Conservation (phyloP, 2,888 invertebrate genomes). For the Drosophila longiperda region DNA sequence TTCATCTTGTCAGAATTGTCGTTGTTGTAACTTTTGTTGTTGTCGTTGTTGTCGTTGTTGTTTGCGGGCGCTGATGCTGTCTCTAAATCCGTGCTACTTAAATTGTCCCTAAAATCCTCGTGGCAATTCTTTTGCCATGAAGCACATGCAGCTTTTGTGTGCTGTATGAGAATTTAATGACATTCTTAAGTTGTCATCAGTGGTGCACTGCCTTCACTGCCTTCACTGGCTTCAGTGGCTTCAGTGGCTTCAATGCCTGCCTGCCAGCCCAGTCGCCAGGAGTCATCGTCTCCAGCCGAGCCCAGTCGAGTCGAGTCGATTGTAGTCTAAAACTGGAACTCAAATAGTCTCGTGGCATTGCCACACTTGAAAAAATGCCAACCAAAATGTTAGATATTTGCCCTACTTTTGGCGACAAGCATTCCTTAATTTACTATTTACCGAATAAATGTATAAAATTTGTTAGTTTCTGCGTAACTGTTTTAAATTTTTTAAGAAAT, state of each 20-base stretch:
- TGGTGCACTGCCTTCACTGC: conserved; percentile 60
- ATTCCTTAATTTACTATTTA: not conserved
- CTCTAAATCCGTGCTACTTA: conserved; percentile 81
- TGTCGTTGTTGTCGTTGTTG: conserved; percentile 34
- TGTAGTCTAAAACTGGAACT: conserved; percentile 32
- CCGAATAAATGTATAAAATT: not conserved
- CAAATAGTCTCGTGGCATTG: conserved; percentile 38
- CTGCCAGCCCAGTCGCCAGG: conserved; percentile 50
- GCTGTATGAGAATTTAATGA: conserved; percentile 82
- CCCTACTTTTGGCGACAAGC: not conserved
- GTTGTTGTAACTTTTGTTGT: conserved; percentile 26
- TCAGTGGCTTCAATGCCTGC: conserved; percentile 5
- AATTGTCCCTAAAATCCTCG: conserved; percentile 82
- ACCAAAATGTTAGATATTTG: not conserved
- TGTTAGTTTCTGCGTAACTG: not conserved
- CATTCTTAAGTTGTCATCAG: conserved; percentile 83
- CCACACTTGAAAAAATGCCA: not conserved
- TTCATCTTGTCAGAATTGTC: conserved; percentile 62
- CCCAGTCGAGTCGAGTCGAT: conserved; percentile 7
- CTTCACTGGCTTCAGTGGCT: not conserved
- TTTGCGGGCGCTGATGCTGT: conserved; percentile 63
- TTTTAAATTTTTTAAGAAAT: not conserved
- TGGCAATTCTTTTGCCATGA: conserved; percentile 78
- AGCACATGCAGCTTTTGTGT: conserved; percentile 78
- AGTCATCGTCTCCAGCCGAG: conserved; percentile 37